Conservation (phyloP, 30 jellyfish, hydroid and myxozoan genomes). For the Hydra vulgaris region DNA sequence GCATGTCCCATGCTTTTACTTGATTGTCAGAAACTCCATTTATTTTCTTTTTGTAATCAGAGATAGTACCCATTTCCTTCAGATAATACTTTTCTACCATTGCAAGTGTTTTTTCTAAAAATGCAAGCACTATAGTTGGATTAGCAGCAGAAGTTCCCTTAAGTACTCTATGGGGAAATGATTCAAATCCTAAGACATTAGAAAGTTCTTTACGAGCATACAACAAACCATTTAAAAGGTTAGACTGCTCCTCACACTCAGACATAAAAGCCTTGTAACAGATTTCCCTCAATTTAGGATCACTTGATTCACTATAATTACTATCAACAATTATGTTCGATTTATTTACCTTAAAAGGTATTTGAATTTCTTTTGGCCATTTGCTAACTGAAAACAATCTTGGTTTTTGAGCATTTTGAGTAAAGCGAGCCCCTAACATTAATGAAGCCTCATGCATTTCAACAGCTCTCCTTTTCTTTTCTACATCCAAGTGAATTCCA, state of each 20-base stretch:
- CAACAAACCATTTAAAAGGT: conserved; percentile 40
- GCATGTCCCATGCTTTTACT: conserved; percentile 68
- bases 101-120: conserved; percentile 36
- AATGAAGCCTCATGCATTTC: conserved; percentile 54
- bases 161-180: conserved; percentile 55
- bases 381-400: conserved; percentile 31
- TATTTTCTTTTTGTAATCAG: conserved; percentile 36
- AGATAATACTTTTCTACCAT: conserved; percentile 30
- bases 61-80: conserved; percentile 36
- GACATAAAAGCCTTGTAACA: conserved; percentile 55
- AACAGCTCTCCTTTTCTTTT: conserved; percentile 43
- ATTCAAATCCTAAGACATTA: conserved; percentile 61
- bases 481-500: conserved; percentile 73
- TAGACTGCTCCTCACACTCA: conserved; percentile 41
- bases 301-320: conserved; percentile 44
- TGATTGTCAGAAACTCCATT: background rate
- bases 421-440: conserved; percentile 60
- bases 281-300: conserved; percentile 36
- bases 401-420: conserved; percentile 37
- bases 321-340: conserved; percentile 29
- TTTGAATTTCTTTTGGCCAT: conserved; percentile 58
- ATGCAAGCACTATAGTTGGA: conserved; percentile 61
- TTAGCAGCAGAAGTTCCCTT: conserved; percentile 76
- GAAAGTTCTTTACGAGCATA: conserved; percentile 57
- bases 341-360: conserved; percentile 41